Evolutionary conservation across 2,888 invertebrate genomes (phyloP), one percentile per base, ranked within the genome.

Genomic region (Peribatodes rhomboidaria): DNA sequence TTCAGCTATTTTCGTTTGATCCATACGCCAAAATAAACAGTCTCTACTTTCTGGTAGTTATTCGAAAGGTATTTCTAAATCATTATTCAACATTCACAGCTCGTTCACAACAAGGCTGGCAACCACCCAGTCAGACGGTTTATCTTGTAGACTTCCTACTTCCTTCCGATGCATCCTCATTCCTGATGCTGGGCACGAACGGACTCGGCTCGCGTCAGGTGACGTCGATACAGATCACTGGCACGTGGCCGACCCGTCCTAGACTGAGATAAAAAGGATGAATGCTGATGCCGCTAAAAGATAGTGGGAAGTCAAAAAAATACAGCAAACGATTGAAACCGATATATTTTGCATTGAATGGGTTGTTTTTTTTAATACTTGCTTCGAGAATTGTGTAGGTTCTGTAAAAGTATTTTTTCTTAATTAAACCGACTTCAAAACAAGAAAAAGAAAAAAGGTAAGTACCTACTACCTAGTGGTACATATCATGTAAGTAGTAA

Each of bases 181-280:
- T n/a, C n/a, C n/a, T n/a, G n/a, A n/a, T 27, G 81, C 88, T 59
- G 76, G 75, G 78, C 89, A 88, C 89, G 88, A 88, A 67, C 68
- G 69, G 69, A 57, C 72, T 77, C 76, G 76, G 77, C 59, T 67
- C 64, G 77, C 77, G 83, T 85, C 85, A 87, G 88, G 87, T 89
- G 87, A 85, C 82, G 79, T 56, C 68, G 86, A 87, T 88, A 89
- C 86, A 85, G 83, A 90, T 89, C 85, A 82, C 81, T 68, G 74
- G 81, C 86, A 84, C 89, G 89, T 88, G 88, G 75, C 72, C 52
- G 54, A 47, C 46, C 27, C 22, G 46, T n/a, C 55, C 11, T 67
- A 61, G 57, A 61, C 57, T 59, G 18, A 68, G 70, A 75, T 70
- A 70, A 72, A 72, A 65, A 42, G 60, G 44, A 57, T 47, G 56